Base-by-base conservation (phyloP, 2,113 vertebrate genomes). In the Podarcis cretensis region DNA sequence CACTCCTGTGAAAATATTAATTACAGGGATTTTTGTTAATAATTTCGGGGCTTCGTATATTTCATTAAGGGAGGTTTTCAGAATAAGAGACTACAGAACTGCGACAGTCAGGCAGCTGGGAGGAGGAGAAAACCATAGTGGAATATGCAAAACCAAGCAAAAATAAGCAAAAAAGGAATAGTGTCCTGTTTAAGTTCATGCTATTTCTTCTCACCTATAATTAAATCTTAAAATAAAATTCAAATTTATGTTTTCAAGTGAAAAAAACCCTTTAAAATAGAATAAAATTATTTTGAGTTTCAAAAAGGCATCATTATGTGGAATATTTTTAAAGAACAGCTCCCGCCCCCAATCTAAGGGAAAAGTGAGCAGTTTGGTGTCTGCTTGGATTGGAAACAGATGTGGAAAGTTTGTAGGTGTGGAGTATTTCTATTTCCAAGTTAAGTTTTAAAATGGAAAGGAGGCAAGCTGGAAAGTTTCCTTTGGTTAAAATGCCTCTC, bases 161-260 rank as follows among this genome's bases (percentile, higher is more conserved):
- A n/a, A 35, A 57, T 48, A 59, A 73, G 30, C 37, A 73, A 57
- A 57, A 25, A 37, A 25, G 32, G 80, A 37, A 73, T 14, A n/a
- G 20, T 48, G 57, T 48, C 7, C 13, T 57, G 68, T 54, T 69
- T 71, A 69, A 30, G 7, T n/a, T 73, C 43, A 73, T 73, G 43
- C 68, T 71, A 14, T 59, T 82, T 37, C 80, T 66, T 84, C 57
- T 84, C 30, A 74, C 9, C 83, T 84, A 48, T 84, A 84, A 84
- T 84, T 84, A 84, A 73, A 74, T 84, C 69, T 84, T 84, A 74
- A 74, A 74, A 84, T 57, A 74, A 84, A 74, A 35, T 23, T 30
- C 83, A 10, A 84, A 13, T 35, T 21, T 25, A 25, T 25, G 21
- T 84, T 35, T 74, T 84, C 68, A 84, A 74, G 30, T 37, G 6